Evolutionary conservation across 2,888 invertebrate genomes (phyloP).

Genomic region (Clistopyga incitator): DNA sequence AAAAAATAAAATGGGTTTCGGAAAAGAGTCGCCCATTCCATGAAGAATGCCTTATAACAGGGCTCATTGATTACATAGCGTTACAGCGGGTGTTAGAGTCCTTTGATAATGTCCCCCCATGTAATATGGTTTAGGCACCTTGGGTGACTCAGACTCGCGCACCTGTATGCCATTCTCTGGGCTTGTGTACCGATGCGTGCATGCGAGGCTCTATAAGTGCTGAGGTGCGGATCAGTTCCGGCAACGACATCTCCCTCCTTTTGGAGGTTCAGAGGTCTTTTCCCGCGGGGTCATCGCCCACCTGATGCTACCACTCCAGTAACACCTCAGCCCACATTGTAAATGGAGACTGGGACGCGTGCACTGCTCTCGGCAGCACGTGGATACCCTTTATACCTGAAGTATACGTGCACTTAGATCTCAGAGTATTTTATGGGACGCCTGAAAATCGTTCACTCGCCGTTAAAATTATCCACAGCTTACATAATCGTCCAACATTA

Average conservation of each 20-base stretch:
- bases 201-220: slow-evolving; percentile 17
- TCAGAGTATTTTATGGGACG: background rate
- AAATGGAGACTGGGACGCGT: slow-evolving; percentile 9
- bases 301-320: slow-evolving; percentile 71
- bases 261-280: slow-evolving; percentile 50
- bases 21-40: background rate
- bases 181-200: slow-evolving; percentile 36
- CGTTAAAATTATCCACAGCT: background rate
- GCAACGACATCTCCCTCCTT: slow-evolving; percentile 50
- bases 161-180: slow-evolving; percentile 14
- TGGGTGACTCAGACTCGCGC: slow-evolving; percentile 20
- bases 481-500: too few species aligned
- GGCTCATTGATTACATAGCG: slow-evolving; percentile 8
- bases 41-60: background rate
- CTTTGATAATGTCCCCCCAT: slow-evolving; percentile 1
- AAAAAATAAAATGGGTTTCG: background rate
- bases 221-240: slow-evolving; percentile 39
- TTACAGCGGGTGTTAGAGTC: background rate
- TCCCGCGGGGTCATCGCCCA: slow-evolving; percentile 72
- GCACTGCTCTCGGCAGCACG: background rate
- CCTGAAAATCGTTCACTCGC: slow-evolving; percentile 5
- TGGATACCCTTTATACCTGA: slow-evolving; percentile 17
- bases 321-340: slow-evolving; percentile 57
- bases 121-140: slow-evolving; percentile 11
- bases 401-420: background rate